Base-by-base conservation (phyloP, 2,888 invertebrate species). In the Vanessa cardui region DNA sequence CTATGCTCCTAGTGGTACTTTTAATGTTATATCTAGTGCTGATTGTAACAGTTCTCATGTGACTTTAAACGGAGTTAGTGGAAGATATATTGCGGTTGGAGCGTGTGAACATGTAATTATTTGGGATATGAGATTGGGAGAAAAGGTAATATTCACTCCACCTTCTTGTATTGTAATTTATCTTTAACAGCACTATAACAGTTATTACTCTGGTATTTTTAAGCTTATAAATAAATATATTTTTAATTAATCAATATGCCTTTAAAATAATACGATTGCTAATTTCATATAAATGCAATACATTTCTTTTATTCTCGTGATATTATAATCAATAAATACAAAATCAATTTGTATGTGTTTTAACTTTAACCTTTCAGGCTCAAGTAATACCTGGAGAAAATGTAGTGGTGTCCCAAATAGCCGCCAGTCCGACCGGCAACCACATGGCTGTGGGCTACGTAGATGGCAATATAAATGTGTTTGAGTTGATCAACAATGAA, bases 61-160 rank as follows among this genome's bases (percentile, higher is more conserved):
- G 1, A 95, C 96, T 49, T 89, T 96, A 68, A 95, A 96, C 77
- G 95, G 95, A 60, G 95, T 95, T 72, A 96, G 96, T 81, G 97
- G 97, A 54, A 94, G 97, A 83, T 98, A 95, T 87, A 95, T 98
- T 60, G 98, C 98, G 54, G 96, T 96, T n/a, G 98, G 97, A 62
- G 98, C 98, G 9, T 97, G 98, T 81, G 99, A 99, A 93, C 96
- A 98, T 94, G 96, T 98, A 70, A 95, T 96, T 79, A 94, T 99
- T 80, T 99, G 99, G 98, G 99, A 99, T 92, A 94, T 99, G 83
- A 94, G 97, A 82, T 95, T 97, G 8, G 95, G 96, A 50, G 96
- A 97, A 86, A 96, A 96, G 94, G 96, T 96, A 86, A 80, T 59
- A 18, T 0, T 44, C 15, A 58, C 46, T 20, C 26, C 12, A 18